Evolutionary conservation across 2,113 vertebrate species (phyloP).

Genomic region (Chloebia gouldiae): DNA sequence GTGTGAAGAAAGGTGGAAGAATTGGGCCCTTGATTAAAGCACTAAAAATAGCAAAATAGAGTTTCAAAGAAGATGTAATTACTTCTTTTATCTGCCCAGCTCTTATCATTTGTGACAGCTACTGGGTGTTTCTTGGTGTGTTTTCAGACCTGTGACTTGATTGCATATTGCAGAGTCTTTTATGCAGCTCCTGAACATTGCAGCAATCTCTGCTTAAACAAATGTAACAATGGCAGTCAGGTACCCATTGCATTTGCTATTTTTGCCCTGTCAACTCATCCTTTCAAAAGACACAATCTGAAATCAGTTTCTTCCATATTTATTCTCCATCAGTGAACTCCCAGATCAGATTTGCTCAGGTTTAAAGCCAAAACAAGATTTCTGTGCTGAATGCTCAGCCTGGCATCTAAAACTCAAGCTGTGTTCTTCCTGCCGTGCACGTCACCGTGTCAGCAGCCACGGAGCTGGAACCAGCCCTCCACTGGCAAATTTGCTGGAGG

Average conservation of each 20-base stretch:
- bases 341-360: conserved; percentile 56
- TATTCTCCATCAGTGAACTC: conserved; percentile 60
- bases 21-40: conserved; percentile 19
- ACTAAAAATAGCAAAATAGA: conserved; percentile 40
- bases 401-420: conserved; percentile 50
- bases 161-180: conserved; percentile 43
- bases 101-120: conserved; percentile 47
- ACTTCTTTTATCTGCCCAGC: conserved; percentile 40
- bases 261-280: conserved; percentile 56
- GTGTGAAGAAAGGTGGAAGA: conserved; percentile 6
- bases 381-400: conserved; percentile 44
- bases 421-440: not conserved
- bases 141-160: conserved; percentile 63
- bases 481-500: not conserved
- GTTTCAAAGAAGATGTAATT: conserved; percentile 47
- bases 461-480: not conserved
- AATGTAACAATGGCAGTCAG: conserved; percentile 55
- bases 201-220: conserved; percentile 62
- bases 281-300: conserved; percentile 58
- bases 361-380: conserved; percentile 64
- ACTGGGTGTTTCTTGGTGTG: conserved; percentile 32
- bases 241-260: conserved; percentile 49
- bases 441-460: not conserved
- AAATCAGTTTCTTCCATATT: conserved; percentile 62
- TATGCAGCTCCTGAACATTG: not conserved